These are phyloP conservation scores for Bryconaethiops microstoma DNA, from an alignment of 2,797 vertebrate species.

Conservation along the genomic window DNA sequence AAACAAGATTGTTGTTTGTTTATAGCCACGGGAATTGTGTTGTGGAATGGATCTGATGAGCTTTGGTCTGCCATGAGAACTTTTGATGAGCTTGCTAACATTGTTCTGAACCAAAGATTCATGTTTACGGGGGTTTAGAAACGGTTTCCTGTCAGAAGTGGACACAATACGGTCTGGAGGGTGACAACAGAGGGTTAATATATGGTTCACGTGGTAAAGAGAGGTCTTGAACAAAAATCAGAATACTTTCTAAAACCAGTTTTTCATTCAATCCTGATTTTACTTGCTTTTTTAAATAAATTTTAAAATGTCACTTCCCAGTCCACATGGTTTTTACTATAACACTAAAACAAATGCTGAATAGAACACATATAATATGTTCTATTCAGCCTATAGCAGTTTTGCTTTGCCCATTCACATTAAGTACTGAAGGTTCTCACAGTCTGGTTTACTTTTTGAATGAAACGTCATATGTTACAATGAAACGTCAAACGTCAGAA, in stretches of 20 bases:
- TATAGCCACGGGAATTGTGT: conserved; percentile 51
- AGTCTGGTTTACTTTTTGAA: no score
- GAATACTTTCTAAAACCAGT: conserved; percentile 4
- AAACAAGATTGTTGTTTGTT: conserved; percentile 45
- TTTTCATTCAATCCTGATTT: not conserved
- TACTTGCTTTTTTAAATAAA: no score
- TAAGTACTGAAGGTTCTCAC: no score
- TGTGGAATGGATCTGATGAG: conserved; percentile 45
- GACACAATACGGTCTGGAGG: conserved; percentile 10
- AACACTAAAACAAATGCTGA: no score
- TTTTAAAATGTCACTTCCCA: no score
- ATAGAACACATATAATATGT: no score
- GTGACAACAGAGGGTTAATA: conserved; percentile 31
- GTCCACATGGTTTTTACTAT: no score
- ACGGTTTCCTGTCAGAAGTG: conserved; percentile 56
- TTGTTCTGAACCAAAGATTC: conserved; percentile 42
- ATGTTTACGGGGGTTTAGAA: conserved; percentile 47
- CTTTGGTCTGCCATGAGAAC: conserved; percentile 48
- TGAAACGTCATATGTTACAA: no score
- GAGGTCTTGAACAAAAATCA: conserved; percentile 6
- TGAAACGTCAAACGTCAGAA: no score
- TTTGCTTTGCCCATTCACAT: no score
- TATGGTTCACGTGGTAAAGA: conserved; percentile 18
- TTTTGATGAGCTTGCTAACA: conserved; percentile 58
- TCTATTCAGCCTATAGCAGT: no score